Evolutionary conservation across 2,113 vertebrate genomes (phyloP), one percentile per base, ranked within the genome.

Genomic region (Istiophorus platypterus): DNA sequence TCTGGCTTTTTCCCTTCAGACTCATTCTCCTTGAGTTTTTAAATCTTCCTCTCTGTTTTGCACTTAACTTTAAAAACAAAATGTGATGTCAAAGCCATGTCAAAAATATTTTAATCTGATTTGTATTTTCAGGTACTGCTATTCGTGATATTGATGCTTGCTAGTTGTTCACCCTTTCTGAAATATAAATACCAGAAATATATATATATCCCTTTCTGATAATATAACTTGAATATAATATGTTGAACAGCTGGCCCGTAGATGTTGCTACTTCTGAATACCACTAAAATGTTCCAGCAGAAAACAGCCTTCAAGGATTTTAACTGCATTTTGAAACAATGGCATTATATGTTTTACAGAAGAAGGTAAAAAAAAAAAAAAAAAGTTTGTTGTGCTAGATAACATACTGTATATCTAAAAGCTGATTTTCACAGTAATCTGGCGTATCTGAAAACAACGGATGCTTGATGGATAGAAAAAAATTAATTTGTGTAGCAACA

Each of bases 221-320:
- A 49, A 9, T 49, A 29, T 31, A 41, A 26, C 2, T 18, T 34
- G 6, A 41, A 20, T 76, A 20, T 24, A 15, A 18, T 51, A 29
- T 49, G 37, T 29, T 63, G 2, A 62, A 13, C 17, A 14, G 9
- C 31, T 63, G 47, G 61, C 34, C 75, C 31, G 47, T 15, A 56
- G 47, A 26, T 61, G 14, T 15, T 45, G 62, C 8, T 42, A 14
- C 41, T 74, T 61, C 12, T 34, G 41, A 57, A 14, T 20, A 37
- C 27, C 45, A 47, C 34, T 45, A 22, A 29, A 24, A 72, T 20
- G 12, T 47, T 12, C 1, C 62, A 37, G 7, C 17, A 18, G 12
- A 5, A 11, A 65, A 66, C 39, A n/a, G 20, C 65, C 18, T 17
- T 62, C 68, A 71, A 22, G 10, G 24, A 13, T 56, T 78, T 71